phyloP scores from a whole-genome alignment of 2,888 invertebrate genomes.

The Xestia ashworthii region DNA sequence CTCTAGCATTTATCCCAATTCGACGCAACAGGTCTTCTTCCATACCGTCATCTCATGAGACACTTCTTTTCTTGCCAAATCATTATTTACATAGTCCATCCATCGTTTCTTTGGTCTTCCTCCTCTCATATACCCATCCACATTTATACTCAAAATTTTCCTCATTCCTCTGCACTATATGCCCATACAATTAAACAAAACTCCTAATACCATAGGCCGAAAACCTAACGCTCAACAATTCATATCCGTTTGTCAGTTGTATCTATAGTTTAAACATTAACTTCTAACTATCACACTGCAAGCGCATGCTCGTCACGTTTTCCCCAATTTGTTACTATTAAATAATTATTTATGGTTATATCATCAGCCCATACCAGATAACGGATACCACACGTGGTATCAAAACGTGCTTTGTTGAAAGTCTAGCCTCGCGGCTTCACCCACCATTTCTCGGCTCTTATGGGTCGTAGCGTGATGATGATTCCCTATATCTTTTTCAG shows the following conservation, averaged over 20 bases:
- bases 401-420: constrained; percentile 17
- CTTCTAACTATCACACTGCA: neutral
- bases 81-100: too few relatives aligned
- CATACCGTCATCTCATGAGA: too few relatives aligned
- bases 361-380: constrained; percentile 30
- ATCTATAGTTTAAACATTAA: neutral
- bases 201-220: neutral
- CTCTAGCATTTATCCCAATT: too few relatives aligned
- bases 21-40: too few relatives aligned
- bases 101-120: too few relatives aligned
- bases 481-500: too few relatives aligned
- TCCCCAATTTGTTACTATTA: constrained; percentile 21
- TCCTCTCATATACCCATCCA: too few relatives aligned
- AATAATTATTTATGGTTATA: constrained; percentile 20
- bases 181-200: too few relatives aligned
- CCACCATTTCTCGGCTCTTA: neutral
- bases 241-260: neutral
- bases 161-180: too few relatives aligned
- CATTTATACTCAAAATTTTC: too few relatives aligned
- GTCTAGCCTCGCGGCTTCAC: neutral
- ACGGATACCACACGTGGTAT: constrained; percentile 31
- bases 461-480: neutral
- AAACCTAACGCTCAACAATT: neutral
- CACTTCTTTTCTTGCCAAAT: too few relatives aligned
- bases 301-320: constrained; percentile 13